Conservation (phyloP, 2,113 vertebrate genomes). For the Thalassarche chlororhynchos region DNA sequence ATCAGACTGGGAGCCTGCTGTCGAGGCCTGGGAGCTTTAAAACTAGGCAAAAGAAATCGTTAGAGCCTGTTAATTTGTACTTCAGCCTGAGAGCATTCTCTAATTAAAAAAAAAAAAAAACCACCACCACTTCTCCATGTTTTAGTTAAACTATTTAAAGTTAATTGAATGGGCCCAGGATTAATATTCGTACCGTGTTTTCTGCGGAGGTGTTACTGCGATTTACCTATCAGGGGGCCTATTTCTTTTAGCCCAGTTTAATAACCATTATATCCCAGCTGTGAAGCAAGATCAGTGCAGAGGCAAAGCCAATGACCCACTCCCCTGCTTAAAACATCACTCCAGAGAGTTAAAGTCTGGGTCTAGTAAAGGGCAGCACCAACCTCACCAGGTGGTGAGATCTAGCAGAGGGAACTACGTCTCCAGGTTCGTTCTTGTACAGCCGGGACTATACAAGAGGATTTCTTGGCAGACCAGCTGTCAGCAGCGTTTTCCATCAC, state of each 20-base stretch:
- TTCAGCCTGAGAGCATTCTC: background rate
- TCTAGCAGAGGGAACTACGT: background rate
- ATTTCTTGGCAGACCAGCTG: background rate
- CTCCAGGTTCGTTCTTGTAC: background rate
- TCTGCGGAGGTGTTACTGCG: background rate
- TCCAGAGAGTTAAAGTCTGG: background rate
- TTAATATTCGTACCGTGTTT: background rate
- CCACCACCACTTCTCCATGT: background rate
- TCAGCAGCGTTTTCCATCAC: background rate
- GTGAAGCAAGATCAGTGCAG: background rate
- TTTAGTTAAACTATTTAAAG: background rate
- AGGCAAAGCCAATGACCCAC: background rate
- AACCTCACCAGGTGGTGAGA: background rate
- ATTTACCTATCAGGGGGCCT: background rate
- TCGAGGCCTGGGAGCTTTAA: background rate
- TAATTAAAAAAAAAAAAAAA: background rate
- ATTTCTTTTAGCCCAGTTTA: constrained; percentile 3
- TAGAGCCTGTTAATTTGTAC: background rate
- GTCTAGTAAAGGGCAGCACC: background rate
- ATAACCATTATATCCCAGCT: background rate
- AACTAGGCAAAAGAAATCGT: background rate
- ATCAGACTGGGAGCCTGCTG: background rate
- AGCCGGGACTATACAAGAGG: background rate
- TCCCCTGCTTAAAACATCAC: background rate
- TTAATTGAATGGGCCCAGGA: constrained; percentile 2